Evolutionary conservation across 2,888 invertebrate species (phyloP).

Genomic region (Vesta saturnalis): DNA sequence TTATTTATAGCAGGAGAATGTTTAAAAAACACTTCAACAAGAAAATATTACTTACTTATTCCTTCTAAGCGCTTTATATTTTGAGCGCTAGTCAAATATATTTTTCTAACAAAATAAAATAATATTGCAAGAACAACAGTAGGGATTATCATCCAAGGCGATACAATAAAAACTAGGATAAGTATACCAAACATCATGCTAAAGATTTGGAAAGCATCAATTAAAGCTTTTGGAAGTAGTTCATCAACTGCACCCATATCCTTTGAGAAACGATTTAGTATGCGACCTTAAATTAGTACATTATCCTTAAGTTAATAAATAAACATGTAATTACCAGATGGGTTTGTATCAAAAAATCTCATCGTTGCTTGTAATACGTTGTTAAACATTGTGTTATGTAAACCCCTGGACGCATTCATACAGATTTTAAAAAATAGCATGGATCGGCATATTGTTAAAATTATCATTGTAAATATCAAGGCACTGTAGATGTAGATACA

Average conservation of each 20-base stretch:
- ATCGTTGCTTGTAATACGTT: constrained; percentile 79
- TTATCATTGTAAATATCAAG: constrained; percentile 69
- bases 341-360: constrained; percentile 86
- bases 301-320: background rate
- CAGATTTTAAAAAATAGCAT: constrained; percentile 77
- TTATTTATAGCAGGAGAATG: too few species aligned
- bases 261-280: constrained; percentile 86
- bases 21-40: too few species aligned
- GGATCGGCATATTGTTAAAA: constrained; percentile 71
- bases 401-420: constrained; percentile 76
- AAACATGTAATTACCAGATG: constrained; percentile 68
- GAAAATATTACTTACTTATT: constrained; percentile 60
- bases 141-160: constrained; percentile 73
- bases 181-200: constrained; percentile 78
- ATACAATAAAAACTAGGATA: constrained; percentile 75
- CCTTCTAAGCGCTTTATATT: constrained; percentile 75
- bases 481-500: constrained; percentile 70
- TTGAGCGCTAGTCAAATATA: constrained; percentile 78
- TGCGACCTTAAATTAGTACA: constrained; percentile 67
- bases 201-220: constrained; percentile 73
- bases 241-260: constrained; percentile 85
- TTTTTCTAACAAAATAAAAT: constrained; percentile 71
- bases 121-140: constrained; percentile 70
- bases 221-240: constrained; percentile 71
- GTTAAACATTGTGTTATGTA: constrained; percentile 83